phyloP scores from a whole-genome alignment of 2,888 invertebrate genomes.

The Steinernema hermaphroditum region DNA sequence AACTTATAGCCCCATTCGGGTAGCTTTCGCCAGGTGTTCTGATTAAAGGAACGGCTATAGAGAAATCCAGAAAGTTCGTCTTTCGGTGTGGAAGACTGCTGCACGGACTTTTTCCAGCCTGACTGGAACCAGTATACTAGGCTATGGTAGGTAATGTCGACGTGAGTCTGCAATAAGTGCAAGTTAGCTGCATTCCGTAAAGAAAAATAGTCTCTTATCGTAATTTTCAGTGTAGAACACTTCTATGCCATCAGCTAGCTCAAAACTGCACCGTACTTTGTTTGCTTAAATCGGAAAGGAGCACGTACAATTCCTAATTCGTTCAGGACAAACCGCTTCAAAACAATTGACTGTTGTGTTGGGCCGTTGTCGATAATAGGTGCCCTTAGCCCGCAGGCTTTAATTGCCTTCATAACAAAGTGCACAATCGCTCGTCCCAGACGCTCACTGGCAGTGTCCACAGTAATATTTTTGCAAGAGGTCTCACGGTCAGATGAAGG shows the following conservation, averaged over 20 bases:
- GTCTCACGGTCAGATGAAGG: conserved; percentile 29
- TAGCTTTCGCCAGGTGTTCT: conserved; percentile 44
- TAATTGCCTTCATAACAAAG: conserved; percentile 12
- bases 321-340: conserved; percentile 37
- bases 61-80: conserved; percentile 43
- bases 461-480: conserved; percentile 29
- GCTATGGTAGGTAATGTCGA: conserved; percentile 39
- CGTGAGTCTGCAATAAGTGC: conserved; percentile 33
- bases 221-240: too few species aligned
- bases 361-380: conserved; percentile 18
- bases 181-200: background rate
- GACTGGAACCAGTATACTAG: conserved; percentile 47
- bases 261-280: too few species aligned
- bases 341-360: conserved; percentile 35
- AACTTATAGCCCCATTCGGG: conserved; percentile 48
- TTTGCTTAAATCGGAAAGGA: conserved; percentile 5
- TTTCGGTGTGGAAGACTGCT: background rate
- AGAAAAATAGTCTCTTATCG: too few species aligned
- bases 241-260: too few species aligned
- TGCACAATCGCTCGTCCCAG: conserved; percentile 40
- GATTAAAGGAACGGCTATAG: conserved; percentile 37
- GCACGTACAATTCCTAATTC: conserved; percentile 38
- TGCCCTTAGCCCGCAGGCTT: background rate
- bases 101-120: conserved; percentile 22
- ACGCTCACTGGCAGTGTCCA: conserved; percentile 42